Evolutionary conservation across 1,140 invertebrate genomes (phyloP), one percentile per base, ranked within the genome.

Genomic region (Pseudomyrmex cubaensis): DNA sequence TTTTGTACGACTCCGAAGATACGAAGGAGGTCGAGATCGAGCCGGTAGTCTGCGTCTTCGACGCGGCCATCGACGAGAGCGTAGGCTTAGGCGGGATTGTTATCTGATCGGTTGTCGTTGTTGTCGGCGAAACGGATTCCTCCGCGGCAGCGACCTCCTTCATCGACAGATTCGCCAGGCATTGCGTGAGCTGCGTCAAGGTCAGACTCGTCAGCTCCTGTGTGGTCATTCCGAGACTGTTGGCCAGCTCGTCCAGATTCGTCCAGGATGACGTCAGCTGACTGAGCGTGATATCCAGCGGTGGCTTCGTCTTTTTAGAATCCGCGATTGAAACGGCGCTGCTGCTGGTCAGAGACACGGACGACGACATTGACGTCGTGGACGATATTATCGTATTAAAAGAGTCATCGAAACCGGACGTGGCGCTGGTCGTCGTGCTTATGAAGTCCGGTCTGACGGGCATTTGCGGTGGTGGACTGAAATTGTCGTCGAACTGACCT

Each of bases 141-240:
- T 87, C 59, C n/a, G 8, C 22, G 1, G 83, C 62, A 9, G 9
- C 69, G 3, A 50, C 3, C 0, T 92, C 91, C 15, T 91, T 87
- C 10, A 85, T 72, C 13, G 93, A 92, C 2, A 95, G 84, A 44
- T 50, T 92, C 2, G 96, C 96, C 9, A 98, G 94, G 92, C 97
- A 97, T 77, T 96, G 96, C 0, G 97, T 98, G 25, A 98, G 95
- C 93, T 98, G 97, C 13, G 97, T 97, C 61, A 98, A 93, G 0
- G 97, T 98, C 96, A 98, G 96, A 78, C 96, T 97, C 46, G 97
- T 97, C n/a, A 98, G 93, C 85, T 97, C 96, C 56, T 95, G 95
- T 0, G 97, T 95, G 0, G 97, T 97, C 89, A 98, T 97, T 76
- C 96, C 96, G 20, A 98, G 93, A 90, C 97, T 97, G 25, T 91